A percentile compares a stretch with the other conserved stretches of the same genome.
Conservation (phyloP, 2,888 invertebrate genomes). For the Adineta ricciae region DNA sequence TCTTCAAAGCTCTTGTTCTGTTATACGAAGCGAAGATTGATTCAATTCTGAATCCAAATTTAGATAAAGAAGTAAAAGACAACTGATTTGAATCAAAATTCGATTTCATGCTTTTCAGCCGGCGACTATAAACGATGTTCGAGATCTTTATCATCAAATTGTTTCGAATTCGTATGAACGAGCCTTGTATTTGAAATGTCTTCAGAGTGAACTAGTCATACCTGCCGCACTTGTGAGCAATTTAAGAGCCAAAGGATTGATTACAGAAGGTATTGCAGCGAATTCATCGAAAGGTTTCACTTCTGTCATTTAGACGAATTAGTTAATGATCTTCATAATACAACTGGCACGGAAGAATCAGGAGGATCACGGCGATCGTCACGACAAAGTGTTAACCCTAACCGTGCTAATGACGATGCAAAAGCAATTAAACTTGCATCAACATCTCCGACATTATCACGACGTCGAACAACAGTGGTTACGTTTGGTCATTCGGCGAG, state of each 20-base stretch:
- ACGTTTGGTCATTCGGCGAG: not conserved
- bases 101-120: not conserved
- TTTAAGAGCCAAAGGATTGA: not conserved
- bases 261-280: not conserved
- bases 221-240: not conserved
- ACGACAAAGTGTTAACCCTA: not conserved
- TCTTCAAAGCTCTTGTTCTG: slow-evolving; percentile 39
- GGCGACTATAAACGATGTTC: not conserved
- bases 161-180: slow-evolving; percentile 22
- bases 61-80: slow-evolving; percentile 44
- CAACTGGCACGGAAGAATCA: not conserved
- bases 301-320: not conserved
- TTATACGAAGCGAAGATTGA: slow-evolving; percentile 43
- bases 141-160: slow-evolving; percentile 23
- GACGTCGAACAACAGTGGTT: not conserved
- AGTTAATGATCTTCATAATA: not conserved
- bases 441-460: not conserved
- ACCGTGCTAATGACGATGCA: not conserved
- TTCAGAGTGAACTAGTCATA: slow-evolving; percentile 23
- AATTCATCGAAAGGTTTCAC: not conserved
- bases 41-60: slow-evolving; percentile 44
- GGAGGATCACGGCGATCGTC: not conserved
- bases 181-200: slow-evolving; percentile 29
- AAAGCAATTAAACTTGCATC: slow-evolving; percentile 7
- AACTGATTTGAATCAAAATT: too few relatives aligned